Percentiles rank a stretch among this genome's conserved stretches.
Evolutionary conservation across 2,113 vertebrate species (phyloP).

Genomic region (Riparia riparia): DNA sequence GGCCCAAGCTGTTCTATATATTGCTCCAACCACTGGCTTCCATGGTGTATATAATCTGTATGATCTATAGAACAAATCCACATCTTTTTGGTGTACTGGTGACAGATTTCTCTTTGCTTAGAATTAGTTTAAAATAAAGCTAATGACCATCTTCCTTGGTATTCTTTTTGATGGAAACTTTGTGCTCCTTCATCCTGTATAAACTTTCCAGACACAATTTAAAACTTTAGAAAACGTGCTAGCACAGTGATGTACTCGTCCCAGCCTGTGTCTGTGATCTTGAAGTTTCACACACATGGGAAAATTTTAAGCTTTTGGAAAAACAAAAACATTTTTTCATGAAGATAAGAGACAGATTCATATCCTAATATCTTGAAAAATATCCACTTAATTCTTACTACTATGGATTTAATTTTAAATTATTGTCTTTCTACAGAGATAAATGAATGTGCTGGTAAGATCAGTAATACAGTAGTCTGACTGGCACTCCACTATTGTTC

Average conservation of each 20-base stretch:
- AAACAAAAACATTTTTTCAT: background rate
- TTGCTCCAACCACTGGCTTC: background rate
- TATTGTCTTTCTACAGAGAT: constrained; percentile 7
- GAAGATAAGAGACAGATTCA: background rate
- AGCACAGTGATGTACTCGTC: background rate
- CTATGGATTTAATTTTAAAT: constrained; percentile 32
- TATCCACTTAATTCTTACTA: background rate
- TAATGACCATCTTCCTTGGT: background rate
- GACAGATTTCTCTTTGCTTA: background rate
- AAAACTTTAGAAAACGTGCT: background rate
- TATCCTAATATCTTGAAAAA: background rate
- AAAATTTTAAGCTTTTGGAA: background rate
- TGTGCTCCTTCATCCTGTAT: background rate
- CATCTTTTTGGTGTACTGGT: background rate
- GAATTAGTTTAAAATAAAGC: background rate
- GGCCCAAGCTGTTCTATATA: background rate
- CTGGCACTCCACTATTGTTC: constrained; percentile 39
- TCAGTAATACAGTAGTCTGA: constrained; percentile 41
- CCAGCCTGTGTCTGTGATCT: background rate
- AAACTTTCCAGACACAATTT: background rate
- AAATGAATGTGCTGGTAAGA: constrained; percentile 44
- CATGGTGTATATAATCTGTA: too few species aligned
- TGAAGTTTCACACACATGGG: background rate
- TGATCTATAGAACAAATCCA: background rate
- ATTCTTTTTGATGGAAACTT: background rate